Base-by-base conservation (phyloP, 1,140 invertebrate species). In the Lucilia sericata region DNA sequence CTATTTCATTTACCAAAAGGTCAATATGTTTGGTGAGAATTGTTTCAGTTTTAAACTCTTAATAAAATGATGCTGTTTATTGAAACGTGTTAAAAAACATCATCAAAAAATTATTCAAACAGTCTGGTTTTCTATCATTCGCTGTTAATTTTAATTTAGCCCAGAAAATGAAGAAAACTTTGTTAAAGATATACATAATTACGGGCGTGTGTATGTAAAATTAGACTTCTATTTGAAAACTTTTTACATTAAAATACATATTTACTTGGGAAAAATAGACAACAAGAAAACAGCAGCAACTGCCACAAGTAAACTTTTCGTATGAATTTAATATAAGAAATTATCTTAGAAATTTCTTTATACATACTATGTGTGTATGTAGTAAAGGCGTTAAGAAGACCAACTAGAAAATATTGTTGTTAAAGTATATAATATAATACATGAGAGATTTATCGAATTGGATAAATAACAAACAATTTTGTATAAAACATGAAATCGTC, bases 151-250 rank as follows among this genome's bases (percentile, higher is more conserved):
- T 25, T 70, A n/a, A 60, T 60, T 60, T 60, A 4, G 55, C n/a
- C 55, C 7, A 70, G 10, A 70, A 30, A 30, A 19, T 70, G 19
- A 21, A 55, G 51, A 55, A 55, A 70, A 70, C 21, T 70, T 70
- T 70, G 7, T 70, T 70, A 70, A 70, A 17, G 19, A 70, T 21
- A 70, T n/a, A n/a, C n/a, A n/a, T 70, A 70, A 70, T 70, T 70
- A 70, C 8, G 9, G 8, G 19, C 21, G n/a, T 70, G 65, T 70
- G 55, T 42, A 60, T 60, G 14, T 7, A 60, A 60, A 60, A n/a
- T 60, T 70, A 70, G n/a, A 25, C 19, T 21, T n/a, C 65, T 70
- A 70, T 70, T 70, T 19, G 65, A 70, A 70, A 70, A 70, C 65
- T 70, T 70, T 70, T 21, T 9, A 21, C 65, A 70, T 70, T 70